A percentile compares a stretch with the other conserved stretches of the same genome.
Conservation (phyloP, 2,888 invertebrate species). For the Epistrophella euchroma region DNA sequence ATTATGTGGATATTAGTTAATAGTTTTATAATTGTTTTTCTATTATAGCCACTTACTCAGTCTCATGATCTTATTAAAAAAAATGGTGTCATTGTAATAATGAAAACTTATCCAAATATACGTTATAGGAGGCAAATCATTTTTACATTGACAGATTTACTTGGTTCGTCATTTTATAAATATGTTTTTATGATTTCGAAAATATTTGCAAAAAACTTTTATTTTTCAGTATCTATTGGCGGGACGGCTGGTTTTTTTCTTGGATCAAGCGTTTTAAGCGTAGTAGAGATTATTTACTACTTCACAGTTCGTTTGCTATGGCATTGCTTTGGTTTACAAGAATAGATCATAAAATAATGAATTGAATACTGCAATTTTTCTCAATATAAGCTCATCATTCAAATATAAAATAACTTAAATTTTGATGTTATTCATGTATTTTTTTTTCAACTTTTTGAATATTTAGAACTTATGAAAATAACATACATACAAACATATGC, state of each 20-base stretch:
- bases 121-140: conserved; percentile 81
- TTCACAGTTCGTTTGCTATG: conserved; percentile 87
- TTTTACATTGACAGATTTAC: conserved; percentile 82
- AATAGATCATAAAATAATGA: conserved; percentile 52
- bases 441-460: no score
- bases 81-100: conserved; percentile 73
- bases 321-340: conserved; percentile 83
- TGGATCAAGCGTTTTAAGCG: conserved; percentile 91
- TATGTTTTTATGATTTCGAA: background rate
- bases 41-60: conserved; percentile 25
- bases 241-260: conserved; percentile 91
- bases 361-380: no score
- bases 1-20: no score
- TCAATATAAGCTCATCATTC: no score
- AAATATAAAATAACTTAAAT: no score
- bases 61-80: conserved; percentile 16
- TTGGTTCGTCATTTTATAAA: conserved; percentile 78
- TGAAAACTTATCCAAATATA: conserved; percentile 79
- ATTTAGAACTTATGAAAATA: no score
- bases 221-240: conserved; percentile 88
- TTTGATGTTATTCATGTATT: no score
- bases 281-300: conserved; percentile 90
- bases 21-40: background rate
- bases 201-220: background rate
- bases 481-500: no score